Evolutionary conservation across 2,888 invertebrate species (phyloP).

Genomic region (Coleophora flavipennella): DNA sequence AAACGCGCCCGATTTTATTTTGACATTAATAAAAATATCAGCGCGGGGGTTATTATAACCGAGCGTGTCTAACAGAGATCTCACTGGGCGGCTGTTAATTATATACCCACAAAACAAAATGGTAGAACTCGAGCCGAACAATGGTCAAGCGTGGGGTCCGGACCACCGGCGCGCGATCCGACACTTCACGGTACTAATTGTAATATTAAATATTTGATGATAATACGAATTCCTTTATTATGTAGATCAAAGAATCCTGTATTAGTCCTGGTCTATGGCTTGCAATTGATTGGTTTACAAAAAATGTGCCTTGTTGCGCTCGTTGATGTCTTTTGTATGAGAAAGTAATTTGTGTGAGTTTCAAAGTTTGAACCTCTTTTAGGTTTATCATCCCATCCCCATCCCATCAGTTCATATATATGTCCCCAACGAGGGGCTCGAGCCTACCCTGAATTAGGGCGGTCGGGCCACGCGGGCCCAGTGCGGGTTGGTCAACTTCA

Average conservation of each 20-base stretch:
- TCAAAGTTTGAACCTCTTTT: too few relatives aligned
- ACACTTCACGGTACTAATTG: conserved; percentile 12
- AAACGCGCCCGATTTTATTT: conserved; percentile 51
- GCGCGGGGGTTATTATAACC: conserved; percentile 65
- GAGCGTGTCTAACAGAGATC: conserved; percentile 70
- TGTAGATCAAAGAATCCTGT: too few relatives aligned
- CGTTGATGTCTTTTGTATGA: conserved; percentile 2
- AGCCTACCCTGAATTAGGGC: too few relatives aligned
- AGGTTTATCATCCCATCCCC: too few relatives aligned
- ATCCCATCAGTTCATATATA: too few relatives aligned
- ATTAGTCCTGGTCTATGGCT: too few relatives aligned
- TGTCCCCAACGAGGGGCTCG: too few relatives aligned
- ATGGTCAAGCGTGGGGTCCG: conserved; percentile 58
- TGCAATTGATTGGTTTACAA: not conserved
- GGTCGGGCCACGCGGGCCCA: too few relatives aligned
- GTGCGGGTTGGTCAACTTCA: too few relatives aligned
- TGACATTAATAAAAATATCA: conserved; percentile 73
- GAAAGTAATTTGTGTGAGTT: not conserved
- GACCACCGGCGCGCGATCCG: conserved; percentile 44
- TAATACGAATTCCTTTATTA: conserved; percentile 1
- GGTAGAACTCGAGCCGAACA: conserved; percentile 49
- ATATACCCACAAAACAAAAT: conserved; percentile 66
- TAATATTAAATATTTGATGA: conserved; percentile 14
- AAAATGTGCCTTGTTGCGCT: not conserved
- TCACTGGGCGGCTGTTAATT: conserved; percentile 70